Conservation (phyloP, 2,797 vertebrate genomes). For the Nasua narica region DNA sequence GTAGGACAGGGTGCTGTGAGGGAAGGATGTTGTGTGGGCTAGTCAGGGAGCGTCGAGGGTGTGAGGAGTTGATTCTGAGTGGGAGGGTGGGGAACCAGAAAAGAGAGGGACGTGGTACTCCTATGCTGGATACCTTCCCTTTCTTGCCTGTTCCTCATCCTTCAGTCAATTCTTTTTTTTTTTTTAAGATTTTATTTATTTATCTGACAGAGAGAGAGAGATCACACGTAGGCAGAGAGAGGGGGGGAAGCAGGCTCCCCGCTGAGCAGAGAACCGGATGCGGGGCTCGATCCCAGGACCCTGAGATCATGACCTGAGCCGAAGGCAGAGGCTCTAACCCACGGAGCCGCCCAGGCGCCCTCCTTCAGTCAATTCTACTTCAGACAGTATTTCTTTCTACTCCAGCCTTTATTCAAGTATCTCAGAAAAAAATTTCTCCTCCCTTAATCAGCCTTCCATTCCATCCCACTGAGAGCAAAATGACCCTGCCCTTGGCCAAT, state of each 20-base stretch:
- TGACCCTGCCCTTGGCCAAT: background rate
- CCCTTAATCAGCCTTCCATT: background rate
- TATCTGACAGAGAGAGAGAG: too few relatives aligned
- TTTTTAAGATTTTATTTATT: too few relatives aligned
- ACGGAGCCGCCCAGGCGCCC: too few relatives aligned
- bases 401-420: background rate
- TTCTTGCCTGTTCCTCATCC: background rate
- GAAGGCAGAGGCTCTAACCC: too few relatives aligned
- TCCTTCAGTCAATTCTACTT: background rate
- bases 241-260: too few relatives aligned
- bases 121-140: background rate
- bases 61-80: too few relatives aligned
- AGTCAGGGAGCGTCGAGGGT: background rate
- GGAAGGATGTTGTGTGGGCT: background rate
- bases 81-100: too few relatives aligned
- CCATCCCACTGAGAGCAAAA: background rate
- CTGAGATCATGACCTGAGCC: too few relatives aligned
- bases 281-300: too few relatives aligned
- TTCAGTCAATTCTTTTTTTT: background rate
- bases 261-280: too few relatives aligned
- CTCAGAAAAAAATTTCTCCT: background rate
- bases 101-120: background rate
- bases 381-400: background rate
- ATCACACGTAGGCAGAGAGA: too few relatives aligned
- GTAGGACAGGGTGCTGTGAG: too few relatives aligned